Evolutionary conservation across 2,113 vertebrate genomes (phyloP).

Genomic region (Odobenus rosmarus): DNA sequence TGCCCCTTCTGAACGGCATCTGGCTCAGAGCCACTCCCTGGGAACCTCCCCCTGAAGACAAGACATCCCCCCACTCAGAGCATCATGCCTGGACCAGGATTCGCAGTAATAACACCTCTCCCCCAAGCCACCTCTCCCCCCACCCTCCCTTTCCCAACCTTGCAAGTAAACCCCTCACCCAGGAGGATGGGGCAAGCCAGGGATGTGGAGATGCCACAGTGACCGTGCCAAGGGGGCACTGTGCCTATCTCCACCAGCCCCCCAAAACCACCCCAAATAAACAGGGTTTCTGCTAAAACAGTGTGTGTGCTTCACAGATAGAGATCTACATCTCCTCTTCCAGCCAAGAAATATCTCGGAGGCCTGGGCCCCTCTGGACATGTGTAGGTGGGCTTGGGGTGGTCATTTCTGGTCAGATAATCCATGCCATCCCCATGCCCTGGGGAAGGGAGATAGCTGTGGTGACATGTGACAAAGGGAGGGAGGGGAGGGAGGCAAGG

Average conservation of each 20-base stretch:
- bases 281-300: neutral
- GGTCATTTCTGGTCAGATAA: neutral
- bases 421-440: no score
- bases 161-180: neutral
- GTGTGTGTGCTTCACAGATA: neutral
- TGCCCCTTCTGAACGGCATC: neutral
- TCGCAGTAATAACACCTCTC: neutral
- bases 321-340: neutral
- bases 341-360: neutral
- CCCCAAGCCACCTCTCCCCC: neutral
- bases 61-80: neutral
- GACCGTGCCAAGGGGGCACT: neutral
- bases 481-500: neutral
- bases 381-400: neutral
- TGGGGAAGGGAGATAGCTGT: neutral
- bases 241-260: neutral
- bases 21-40: neutral
- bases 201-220: neutral
- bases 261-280: neutral
- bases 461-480: neutral
- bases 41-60: neutral
- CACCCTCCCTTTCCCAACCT: neutral
- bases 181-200: neutral
- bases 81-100: neutral
- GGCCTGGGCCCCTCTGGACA: no score